Base-by-base conservation (phyloP, 2,113 vertebrate species). In the Ptyas mucosa region DNA sequence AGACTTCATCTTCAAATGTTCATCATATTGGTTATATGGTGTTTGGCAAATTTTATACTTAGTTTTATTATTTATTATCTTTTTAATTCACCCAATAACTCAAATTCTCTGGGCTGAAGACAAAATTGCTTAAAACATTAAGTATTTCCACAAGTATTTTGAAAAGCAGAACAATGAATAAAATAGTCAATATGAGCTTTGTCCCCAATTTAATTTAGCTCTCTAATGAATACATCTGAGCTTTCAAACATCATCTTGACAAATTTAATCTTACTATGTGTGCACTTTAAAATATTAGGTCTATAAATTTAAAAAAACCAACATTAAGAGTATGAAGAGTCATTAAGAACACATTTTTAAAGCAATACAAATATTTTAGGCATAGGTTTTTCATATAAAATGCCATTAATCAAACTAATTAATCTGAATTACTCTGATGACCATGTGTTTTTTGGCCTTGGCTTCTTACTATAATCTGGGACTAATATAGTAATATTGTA, bases 391-490 rank as follows among this genome's bases (percentile, higher is more conserved):
- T 26, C 39, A 49, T 92, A 57, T 29, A 89, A 57, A 12, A 85
- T 34, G 29, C 23, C 53, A 89, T 92, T 92, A 85, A 89, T 92
- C 53, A 89, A 15, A 26, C 39, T 34, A 89, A 89, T 49, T 85
- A 89, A 89, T 92, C 12, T 92, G 69, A 92, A 92, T 89, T 89
- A 89, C 85, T 92, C 18, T 49, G 91, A 55, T 11, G 43, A 81
- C 34, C 34, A 1, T 89, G 23, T 57, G 8, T 34, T 85, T 3
- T 89, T 26, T 51, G 64, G 24, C 53, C n/a, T 8, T 58, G 64
- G 8, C 9, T 87, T 39, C 10, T n/a, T 9, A 49, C 49, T 55
- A 57, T 26, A 89, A 3, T 89, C 24, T 52, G 49, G 39, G 21
- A 57, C 39, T 26, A 5, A 55, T 46, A 92, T n/a, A 51, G 51